These are phyloP conservation scores for Calliopsis andreniformis DNA, from an alignment of 1,140 invertebrate genomes.

Conservation along the genomic window DNA sequence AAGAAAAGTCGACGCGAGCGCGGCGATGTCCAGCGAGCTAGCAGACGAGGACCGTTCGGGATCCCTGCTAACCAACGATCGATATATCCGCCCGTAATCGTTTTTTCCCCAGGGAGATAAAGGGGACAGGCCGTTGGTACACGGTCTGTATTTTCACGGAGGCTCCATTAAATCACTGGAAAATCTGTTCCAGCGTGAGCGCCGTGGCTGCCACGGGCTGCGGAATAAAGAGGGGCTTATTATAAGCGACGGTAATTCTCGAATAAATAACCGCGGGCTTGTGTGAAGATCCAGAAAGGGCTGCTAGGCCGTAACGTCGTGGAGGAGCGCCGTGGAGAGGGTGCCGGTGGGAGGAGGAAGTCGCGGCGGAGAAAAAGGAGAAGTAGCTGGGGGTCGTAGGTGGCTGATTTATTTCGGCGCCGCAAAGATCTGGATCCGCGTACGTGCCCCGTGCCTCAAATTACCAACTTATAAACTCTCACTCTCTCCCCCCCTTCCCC, in stretches of 20 bases:
- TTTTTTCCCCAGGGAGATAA: constrained; percentile 39
- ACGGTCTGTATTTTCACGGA: constrained; percentile 70
- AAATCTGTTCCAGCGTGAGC: constrained; percentile 78
- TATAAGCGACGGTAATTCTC: constrained; percentile 82
- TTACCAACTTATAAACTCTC: constrained; percentile 82
- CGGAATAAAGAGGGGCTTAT: constrained; percentile 81
- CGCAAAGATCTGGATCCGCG: constrained; percentile 79
- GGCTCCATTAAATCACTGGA: constrained; percentile 80
- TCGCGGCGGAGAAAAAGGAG: constrained; percentile 52
- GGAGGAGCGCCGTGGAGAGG: constrained; percentile 35
- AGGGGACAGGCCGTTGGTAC: constrained; percentile 46
- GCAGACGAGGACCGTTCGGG: constrained; percentile 17
- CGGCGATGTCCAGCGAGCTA: not conserved
- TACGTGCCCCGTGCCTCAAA: constrained; percentile 81
- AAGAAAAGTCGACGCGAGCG: constrained; percentile 8
- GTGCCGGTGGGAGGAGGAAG: constrained; percentile 54
- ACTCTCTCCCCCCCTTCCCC: constrained; percentile 50
- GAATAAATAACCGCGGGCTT: constrained; percentile 80
- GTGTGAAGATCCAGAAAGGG: constrained; percentile 63
- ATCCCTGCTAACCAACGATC: constrained; percentile 35
- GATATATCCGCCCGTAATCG: constrained; percentile 51
- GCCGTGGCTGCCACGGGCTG: constrained; percentile 66
- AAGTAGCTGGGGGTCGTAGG: constrained; percentile 70
- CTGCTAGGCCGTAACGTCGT: constrained; percentile 10
- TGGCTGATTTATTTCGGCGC: constrained; percentile 80